Percentiles rank a stretch among this genome's conserved stretches.
Evolutionary conservation across 2,113 vertebrate species (phyloP).

Genomic region (Martes martes): DNA sequence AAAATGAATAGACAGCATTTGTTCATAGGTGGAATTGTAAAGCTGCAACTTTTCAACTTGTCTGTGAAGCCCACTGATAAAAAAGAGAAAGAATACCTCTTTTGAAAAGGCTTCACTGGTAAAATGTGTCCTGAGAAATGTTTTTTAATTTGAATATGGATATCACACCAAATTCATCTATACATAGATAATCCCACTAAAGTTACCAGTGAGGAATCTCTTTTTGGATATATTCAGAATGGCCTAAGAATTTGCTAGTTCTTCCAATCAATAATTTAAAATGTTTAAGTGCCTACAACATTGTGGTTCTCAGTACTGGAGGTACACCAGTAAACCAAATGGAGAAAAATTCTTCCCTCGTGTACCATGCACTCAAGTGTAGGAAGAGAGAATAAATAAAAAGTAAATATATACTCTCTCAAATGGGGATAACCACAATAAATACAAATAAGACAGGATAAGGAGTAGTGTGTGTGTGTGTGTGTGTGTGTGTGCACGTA

Average conservation of each 20-base stretch:
- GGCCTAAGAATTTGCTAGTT: conserved; percentile 1
- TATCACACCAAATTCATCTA: background rate
- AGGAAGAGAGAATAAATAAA: background rate
- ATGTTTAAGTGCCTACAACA: background rate
- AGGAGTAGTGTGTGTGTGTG: background rate
- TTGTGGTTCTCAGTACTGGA: background rate
- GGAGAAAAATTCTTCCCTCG: background rate
- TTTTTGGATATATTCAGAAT: background rate
- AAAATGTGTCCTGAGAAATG: background rate
- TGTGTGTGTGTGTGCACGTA: background rate
- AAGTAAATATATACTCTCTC: background rate
- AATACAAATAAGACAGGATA: background rate
- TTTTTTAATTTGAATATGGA: background rate
- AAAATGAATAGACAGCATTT: background rate
- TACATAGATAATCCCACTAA: background rate
- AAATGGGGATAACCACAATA: background rate
- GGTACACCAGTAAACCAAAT: background rate
- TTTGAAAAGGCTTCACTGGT: background rate
- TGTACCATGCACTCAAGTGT: background rate
- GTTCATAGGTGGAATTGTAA: background rate
- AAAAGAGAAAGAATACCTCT: background rate
- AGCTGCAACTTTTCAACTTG: background rate
- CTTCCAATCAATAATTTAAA: background rate
- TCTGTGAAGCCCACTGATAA: background rate
- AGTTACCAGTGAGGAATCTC: background rate